Base-by-base conservation (phyloP, 2,797 vertebrate genomes). In the Fringilla coelebs region DNA sequence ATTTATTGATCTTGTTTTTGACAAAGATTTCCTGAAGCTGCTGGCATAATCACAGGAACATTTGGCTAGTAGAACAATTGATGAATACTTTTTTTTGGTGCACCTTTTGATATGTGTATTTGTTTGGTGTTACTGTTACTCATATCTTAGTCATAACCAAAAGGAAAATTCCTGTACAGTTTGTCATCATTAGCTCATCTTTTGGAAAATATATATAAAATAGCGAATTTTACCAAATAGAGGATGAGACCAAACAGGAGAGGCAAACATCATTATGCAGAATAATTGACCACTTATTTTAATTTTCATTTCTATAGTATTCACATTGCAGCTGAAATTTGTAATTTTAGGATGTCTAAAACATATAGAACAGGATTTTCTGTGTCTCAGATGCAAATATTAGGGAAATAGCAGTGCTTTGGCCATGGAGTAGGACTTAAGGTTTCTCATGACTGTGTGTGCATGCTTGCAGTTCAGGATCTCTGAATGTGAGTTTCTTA, bases 31-130 rank as follows among this genome's bases (percentile, higher is more conserved):
- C 1, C 1, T 80, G 65, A 61, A 62, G 28, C 16, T 71, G 2
- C 74, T 88, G 46, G 13, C 14, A 32, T 57, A 74, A 40, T 60
- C 34, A 36, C 24, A 32, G 28, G 48, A 70, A 66, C n/a, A n/a
- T n/a, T n/a, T n/a, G n/a, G 15, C 9, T 74, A 21, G 26, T 67
- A 67, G 48, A 80, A 60, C 10, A 7, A 6, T 3, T 11, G 4
- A 40, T n/a, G 7, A 80, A 28, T 83, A 29, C 19, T 70, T 41
- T 7, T 57, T 60, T 78, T 85, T 49, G 36, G 22, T 86, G 12
- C 34, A 29, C 46, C 13, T 77, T 41, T 89, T 55, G 76, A 40
- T 13, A 2, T 0, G 0, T 8, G 0, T 46, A 7, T 63, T 19
- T 51, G 13, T 83, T 84, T 72, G 34, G 20, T 81, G 25, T 87